A percentile compares a stretch with the other conserved stretches of the same genome.
These are phyloP conservation scores for Calonectris borealis DNA, from an alignment of 2,113 vertebrate species.

Conservation along the genomic window DNA sequence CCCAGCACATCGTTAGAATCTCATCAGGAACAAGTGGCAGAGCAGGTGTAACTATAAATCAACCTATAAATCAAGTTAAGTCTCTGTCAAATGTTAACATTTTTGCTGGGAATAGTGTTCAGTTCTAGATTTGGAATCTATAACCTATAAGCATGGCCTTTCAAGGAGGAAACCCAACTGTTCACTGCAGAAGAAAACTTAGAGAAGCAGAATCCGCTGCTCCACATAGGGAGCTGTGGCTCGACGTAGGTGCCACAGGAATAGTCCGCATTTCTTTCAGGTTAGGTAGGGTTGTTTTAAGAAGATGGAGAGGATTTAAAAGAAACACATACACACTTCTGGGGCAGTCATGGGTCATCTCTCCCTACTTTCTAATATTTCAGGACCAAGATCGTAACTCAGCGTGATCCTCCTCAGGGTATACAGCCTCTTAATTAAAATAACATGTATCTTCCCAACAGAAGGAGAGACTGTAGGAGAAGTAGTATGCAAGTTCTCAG, in stretches of 20 bases:
- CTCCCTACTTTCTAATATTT: background rate
- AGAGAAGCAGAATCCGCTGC: background rate
- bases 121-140: background rate
- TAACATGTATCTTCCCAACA: background rate
- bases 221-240: accelerated
- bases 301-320: background rate
- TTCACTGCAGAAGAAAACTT: background rate
- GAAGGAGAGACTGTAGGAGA: background rate
- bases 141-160: background rate
- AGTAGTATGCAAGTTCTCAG: background rate
- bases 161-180: background rate
- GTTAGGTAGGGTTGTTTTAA: background rate
- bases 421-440: background rate
- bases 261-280: background rate
- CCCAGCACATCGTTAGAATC: background rate
- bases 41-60: background rate
- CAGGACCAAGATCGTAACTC: background rate
- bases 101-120: background rate
- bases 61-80: background rate
- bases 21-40: background rate
- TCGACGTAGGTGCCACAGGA: accelerated
- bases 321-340: background rate
- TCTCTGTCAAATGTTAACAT: background rate
- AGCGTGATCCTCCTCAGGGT: background rate
- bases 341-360: background rate